A percentile compares a stretch with the other conserved stretches of the same genome.
Conservation (phyloP, 2,113 vertebrate species). For the Scolopax mira region DNA sequence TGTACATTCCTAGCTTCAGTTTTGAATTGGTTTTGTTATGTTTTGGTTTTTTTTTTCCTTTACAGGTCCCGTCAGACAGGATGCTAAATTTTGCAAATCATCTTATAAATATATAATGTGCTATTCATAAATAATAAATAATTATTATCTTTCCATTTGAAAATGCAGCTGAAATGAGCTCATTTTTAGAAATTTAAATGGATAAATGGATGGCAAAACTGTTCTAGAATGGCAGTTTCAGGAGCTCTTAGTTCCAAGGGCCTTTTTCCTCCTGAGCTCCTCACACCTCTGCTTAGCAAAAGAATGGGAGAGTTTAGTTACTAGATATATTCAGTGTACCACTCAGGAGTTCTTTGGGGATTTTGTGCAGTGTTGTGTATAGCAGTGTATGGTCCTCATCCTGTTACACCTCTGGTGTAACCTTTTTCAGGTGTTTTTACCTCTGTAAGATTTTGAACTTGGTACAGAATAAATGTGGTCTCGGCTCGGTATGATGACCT, state of each 20-base stretch:
- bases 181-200: background rate
- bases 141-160: background rate
- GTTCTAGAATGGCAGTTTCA: background rate
- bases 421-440: background rate
- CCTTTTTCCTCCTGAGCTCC: background rate
- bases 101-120: background rate
- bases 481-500: background rate
- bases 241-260: background rate
- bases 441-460: background rate
- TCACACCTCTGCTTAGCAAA: background rate
- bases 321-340: background rate
- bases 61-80: background rate
- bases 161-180: background rate
- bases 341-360: background rate
- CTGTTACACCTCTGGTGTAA: background rate
- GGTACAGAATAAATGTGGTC: background rate
- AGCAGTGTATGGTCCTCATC: background rate
- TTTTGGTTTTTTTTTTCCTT: background rate
- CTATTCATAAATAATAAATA: background rate
- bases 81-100: background rate
- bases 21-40: background rate
- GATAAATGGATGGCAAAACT: background rate
- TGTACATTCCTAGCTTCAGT: background rate
- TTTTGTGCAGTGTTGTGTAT: background rate
- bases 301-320: background rate